Evolutionary conservation across 2,113 vertebrate species (phyloP).

Genomic region (Polyodon spathula): DNA sequence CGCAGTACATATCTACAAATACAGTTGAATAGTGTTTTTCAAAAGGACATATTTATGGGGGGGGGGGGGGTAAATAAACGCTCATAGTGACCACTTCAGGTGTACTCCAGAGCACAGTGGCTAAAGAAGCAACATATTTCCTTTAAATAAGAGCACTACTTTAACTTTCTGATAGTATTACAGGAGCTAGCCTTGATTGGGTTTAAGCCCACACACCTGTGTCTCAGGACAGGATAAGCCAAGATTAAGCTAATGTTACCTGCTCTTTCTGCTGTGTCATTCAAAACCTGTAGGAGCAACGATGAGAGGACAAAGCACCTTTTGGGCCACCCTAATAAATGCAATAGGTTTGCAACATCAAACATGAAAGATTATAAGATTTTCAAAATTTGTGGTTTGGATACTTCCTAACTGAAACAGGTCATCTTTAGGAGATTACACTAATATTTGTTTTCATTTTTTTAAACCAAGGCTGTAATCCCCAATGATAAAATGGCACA

Average conservation of each 20-base stretch:
- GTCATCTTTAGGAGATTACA: slow-evolving; percentile 58
- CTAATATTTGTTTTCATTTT: slow-evolving; percentile 61
- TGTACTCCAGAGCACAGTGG: too few species aligned
- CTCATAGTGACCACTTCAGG: slow-evolving; percentile 44
- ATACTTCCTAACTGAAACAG: slow-evolving; percentile 57
- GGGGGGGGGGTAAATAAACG: slow-evolving; percentile 41
- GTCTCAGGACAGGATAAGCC: slow-evolving; percentile 39
- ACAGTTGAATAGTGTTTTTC: slow-evolving; percentile 43
- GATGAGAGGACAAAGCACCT: slow-evolving; percentile 47
- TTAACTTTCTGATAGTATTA: slow-evolving; percentile 1
- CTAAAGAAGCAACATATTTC: not conserved
- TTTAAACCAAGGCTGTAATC: slow-evolving; percentile 49
- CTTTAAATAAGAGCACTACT: slow-evolving; percentile 14
- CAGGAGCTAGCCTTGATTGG: slow-evolving; percentile 13
- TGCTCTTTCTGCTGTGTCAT: slow-evolving; percentile 52
- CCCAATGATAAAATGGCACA: slow-evolving; percentile 37
- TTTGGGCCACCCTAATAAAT: slow-evolving; percentile 57
- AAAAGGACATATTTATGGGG: slow-evolving; percentile 30
- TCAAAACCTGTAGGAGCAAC: slow-evolving; percentile 45
- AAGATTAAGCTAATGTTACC: slow-evolving; percentile 69
- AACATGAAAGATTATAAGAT: slow-evolving; percentile 62
- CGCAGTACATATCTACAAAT: slow-evolving; percentile 35
- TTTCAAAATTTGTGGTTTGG: slow-evolving; percentile 50
- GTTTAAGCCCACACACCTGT: slow-evolving; percentile 55
- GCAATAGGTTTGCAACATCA: slow-evolving; percentile 59